A percentile compares a stretch with the other conserved stretches of the same genome.
Conservation (phyloP, 2,113 vertebrate genomes). For the Noturus placidus region DNA sequence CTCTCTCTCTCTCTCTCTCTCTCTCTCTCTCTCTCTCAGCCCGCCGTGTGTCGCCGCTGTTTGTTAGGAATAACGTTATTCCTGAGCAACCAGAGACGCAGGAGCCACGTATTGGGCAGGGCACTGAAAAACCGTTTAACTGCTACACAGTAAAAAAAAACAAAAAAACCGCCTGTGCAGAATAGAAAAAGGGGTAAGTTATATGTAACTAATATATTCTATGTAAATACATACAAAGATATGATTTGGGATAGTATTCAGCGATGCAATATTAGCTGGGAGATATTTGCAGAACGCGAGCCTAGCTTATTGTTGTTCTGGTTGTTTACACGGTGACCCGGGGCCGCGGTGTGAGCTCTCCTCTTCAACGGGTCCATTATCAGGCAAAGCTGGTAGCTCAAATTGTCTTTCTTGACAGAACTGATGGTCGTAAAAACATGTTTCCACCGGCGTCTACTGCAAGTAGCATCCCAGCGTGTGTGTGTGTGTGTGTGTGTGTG, state of each 20-base stretch:
- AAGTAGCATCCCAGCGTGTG: conserved; percentile 9
- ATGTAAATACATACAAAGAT: background rate
- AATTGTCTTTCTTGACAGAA: background rate
- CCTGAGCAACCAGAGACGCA: conserved; percentile 53
- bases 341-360: background rate
- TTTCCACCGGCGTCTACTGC: conserved; percentile 16
- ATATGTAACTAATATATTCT: background rate
- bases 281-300: conserved; percentile 17
- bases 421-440: background rate
- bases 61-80: conserved; percentile 55
- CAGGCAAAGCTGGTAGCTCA: background rate
- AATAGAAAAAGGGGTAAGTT: conserved; percentile 49
- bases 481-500: background rate
- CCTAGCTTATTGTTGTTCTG: conserved; percentile 14
- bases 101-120: too few relatives aligned
- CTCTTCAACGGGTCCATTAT: background rate
- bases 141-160: conserved; percentile 19
- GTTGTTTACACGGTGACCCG: background rate
- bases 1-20: background rate
- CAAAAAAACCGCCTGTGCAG: conserved; percentile 27
- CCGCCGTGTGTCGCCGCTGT: conserved; percentile 56
- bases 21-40: background rate
- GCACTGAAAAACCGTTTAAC: too few relatives aligned
- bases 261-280: background rate
- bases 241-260: background rate